These are phyloP conservation scores for Porites evermanni DNA, from an alignment of 92 coral and sea anemone genomes.

Conservation along the genomic window DNA sequence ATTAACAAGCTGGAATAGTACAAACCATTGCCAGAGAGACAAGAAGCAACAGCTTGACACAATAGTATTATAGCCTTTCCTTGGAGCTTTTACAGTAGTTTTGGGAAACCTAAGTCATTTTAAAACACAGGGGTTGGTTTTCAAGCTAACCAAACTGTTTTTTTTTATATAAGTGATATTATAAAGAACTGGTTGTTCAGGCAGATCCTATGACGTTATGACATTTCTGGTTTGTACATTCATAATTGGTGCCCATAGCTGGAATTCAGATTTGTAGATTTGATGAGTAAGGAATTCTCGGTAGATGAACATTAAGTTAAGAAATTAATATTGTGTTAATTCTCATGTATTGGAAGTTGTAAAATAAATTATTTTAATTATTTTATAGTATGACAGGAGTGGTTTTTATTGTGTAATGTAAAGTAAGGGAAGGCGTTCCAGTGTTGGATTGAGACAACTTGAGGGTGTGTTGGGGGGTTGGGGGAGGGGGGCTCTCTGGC, in stretches of 20 bases:
- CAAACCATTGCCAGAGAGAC: neutral
- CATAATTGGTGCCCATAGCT: neutral
- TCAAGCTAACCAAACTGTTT: too few species aligned
- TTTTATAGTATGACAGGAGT: neutral
- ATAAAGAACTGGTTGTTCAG: neutral
- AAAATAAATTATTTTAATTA: constrained; percentile 45
- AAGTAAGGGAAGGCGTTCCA: too few species aligned
- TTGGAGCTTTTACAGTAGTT: neutral
- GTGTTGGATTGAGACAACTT: too few species aligned
- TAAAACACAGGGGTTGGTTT: too few species aligned
- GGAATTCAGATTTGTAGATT: neutral
- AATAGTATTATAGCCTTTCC: neutral
- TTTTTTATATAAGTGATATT: neutral
- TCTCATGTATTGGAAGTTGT: constrained; percentile 25
- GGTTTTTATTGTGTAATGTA: neutral
- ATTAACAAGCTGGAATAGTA: too few species aligned
- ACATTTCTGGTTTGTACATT: neutral
- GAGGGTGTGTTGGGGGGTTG: too few species aligned
- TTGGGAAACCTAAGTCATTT: neutral
- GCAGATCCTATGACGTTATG: neutral
- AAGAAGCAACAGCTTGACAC: neutral
- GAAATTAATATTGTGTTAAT: neutral
- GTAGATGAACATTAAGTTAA: neutral
- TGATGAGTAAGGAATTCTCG: neutral
- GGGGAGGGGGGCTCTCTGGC: too few species aligned